A percentile compares a stretch with the other conserved stretches of the same genome.
Evolutionary conservation across 2,888 invertebrate species (phyloP).

Genomic region (Heliconius charithonia): DNA sequence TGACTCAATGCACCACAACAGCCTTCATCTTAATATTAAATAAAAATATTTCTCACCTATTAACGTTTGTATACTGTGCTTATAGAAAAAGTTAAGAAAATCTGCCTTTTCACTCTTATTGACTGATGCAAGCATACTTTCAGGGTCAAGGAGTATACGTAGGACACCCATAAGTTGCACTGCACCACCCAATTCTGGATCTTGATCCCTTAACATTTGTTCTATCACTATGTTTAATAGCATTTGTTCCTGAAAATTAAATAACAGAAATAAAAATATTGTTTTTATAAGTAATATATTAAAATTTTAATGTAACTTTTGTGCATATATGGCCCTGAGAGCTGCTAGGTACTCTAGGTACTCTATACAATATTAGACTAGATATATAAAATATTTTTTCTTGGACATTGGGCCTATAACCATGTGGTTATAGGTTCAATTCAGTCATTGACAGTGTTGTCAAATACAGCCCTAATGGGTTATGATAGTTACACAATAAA

Average conservation of each 20-base stretch:
- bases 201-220: conserved; percentile 98
- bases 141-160: conserved; percentile 96
- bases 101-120: conserved; percentile 99
- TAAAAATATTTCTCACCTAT: conserved; percentile 86
- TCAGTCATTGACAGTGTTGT: not conserved
- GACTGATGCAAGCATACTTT: conserved; percentile 97
- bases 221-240: conserved; percentile 98
- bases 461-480: not conserved
- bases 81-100: conserved; percentile 99
- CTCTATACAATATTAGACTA: not conserved
- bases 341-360: too few species aligned
- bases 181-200: conserved; percentile 98
- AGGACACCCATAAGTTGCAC: conserved; percentile 98
- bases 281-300: not conserved
- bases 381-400: not conserved
- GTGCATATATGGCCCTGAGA: too few species aligned
- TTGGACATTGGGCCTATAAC: too few species aligned
- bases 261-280: not conserved
- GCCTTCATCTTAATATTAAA: not conserved
- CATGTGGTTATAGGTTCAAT: too few species aligned
- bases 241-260: conserved; percentile 91
- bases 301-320: too few species aligned
- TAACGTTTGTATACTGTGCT: conserved; percentile 97
- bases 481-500: too few species aligned
- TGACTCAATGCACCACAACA: not conserved